phyloP scores from a whole-genome alignment of 2,888 invertebrate species.

The Emmelina monodactyla region DNA sequence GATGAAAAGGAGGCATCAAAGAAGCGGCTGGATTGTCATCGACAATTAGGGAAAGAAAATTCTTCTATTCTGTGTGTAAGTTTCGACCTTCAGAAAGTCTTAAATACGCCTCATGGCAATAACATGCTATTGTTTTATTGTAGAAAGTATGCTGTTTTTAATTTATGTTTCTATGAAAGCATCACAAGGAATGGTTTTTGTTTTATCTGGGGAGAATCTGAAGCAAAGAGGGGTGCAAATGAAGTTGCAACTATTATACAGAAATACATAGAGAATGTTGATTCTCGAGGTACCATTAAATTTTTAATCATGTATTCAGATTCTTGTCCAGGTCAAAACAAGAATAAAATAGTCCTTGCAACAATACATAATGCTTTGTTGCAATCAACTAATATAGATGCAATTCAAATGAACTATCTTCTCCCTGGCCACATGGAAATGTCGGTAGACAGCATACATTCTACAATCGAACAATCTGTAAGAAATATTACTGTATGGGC shows the following conservation, averaged over 20 bases:
- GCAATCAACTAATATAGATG: not conserved
- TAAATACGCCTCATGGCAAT: conserved; percentile 13
- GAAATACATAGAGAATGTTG: conserved; percentile 14
- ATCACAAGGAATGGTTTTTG: conserved; percentile 15
- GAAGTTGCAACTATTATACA: conserved; percentile 14
- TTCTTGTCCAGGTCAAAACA: conserved; percentile 21
- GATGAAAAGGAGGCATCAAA: conserved; percentile 15
- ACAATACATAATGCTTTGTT: conserved; percentile 14
- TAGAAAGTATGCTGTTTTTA: conserved; percentile 15
- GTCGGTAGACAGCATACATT: conserved; percentile 10
- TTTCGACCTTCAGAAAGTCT: conserved; percentile 13
- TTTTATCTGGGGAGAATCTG: conserved; percentile 16
- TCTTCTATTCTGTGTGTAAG: conserved; percentile 10
- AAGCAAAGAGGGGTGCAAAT: conserved; percentile 17
- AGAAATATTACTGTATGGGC: conserved; percentile 13
- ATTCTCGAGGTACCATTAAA: conserved; percentile 12
- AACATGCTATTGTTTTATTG: conserved; percentile 17
- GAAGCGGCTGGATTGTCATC: conserved; percentile 12
- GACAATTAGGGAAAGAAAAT: conserved; percentile 12
- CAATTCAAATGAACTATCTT: conserved; percentile 3
- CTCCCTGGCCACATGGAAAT: conserved; percentile 11
- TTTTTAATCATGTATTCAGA: conserved; percentile 15
- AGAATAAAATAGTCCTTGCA: conserved; percentile 19
- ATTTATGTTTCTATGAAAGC: conserved; percentile 16
- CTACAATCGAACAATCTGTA: conserved; percentile 12